Conservation (phyloP, 92 coral and sea anemone species). For the Ricordea florida region DNA sequence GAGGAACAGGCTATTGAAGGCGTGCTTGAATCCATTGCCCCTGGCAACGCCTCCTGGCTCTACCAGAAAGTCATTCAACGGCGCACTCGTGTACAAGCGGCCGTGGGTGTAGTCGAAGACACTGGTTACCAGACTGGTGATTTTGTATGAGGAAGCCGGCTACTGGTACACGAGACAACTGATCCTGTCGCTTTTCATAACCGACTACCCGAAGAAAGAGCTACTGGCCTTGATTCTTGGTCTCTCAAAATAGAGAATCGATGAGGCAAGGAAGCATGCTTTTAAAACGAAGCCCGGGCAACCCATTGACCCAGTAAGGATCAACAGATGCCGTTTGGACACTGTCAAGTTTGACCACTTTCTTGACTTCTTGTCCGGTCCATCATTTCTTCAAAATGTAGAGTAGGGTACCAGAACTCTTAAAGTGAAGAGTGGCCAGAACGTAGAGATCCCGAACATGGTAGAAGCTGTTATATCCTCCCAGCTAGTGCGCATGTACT, state of each 20-base stretch:
- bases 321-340: too few relatives aligned
- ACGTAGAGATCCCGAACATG: too few relatives aligned
- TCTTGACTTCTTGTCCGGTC: too few relatives aligned
- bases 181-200: slow-evolving; percentile 2
- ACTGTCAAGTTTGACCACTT: too few relatives aligned
- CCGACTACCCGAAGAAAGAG: slow-evolving; percentile 20
- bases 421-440: too few relatives aligned
- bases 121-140: slow-evolving; percentile 4
- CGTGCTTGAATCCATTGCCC: slow-evolving; percentile 50
- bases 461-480: too few relatives aligned
- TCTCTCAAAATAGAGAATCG: neutral
- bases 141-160: slow-evolving; percentile 7
- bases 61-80: slow-evolving; percentile 9
- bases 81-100: slow-evolving; percentile 1
- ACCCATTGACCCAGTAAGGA: too few relatives aligned
- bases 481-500: too few relatives aligned
- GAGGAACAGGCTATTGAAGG: slow-evolving; percentile 39
- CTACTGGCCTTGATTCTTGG: neutral
- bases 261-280: neutral
- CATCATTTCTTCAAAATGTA: too few relatives aligned
- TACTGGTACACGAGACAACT: slow-evolving; percentile 14
- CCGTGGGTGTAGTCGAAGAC: slow-evolving; percentile 7
- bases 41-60: slow-evolving; percentile 49
- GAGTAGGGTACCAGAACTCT: too few relatives aligned
- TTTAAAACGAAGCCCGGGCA: neutral